Conservation (phyloP, 2,888 invertebrate species). For the Caenorhabditis panamensis region DNA sequence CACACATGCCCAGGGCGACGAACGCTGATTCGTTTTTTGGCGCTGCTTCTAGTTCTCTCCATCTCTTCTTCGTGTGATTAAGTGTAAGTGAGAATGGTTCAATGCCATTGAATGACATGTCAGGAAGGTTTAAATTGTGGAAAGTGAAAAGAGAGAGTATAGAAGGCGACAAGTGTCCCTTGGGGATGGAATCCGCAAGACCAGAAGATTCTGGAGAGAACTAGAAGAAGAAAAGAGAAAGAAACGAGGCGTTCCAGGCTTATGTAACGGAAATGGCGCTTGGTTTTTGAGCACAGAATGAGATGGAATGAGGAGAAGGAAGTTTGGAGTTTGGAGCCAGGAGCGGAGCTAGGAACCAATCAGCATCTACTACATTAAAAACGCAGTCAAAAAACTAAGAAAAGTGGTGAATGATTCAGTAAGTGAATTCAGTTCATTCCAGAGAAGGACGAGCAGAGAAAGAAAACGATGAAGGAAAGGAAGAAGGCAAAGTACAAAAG, state of each 20-base stretch:
- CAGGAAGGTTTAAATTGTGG: slow-evolving; percentile 32
- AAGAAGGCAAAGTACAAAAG: slow-evolving; percentile 10
- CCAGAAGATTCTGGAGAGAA: slow-evolving; percentile 23
- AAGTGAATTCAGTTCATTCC: slow-evolving; percentile 56
- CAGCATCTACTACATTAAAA: slow-evolving; percentile 49
- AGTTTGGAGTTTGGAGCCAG: too few relatives aligned
- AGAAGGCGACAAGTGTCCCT: slow-evolving; percentile 47
- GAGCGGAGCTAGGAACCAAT: slow-evolving; percentile 25
- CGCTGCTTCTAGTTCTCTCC: too few relatives aligned
- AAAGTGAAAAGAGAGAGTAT: slow-evolving; percentile 23
- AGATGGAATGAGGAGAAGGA: slow-evolving; percentile 30
- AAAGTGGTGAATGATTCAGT: slow-evolving; percentile 55
- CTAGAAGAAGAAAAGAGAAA: not conserved
- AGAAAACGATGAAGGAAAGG: not conserved
- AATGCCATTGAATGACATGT: not conserved
- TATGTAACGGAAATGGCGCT: slow-evolving; percentile 40
- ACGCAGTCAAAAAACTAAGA: slow-evolving; percentile 32
- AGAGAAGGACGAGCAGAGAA: slow-evolving; percentile 15
- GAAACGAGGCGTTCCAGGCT: slow-evolving; percentile 32
- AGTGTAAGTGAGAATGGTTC: slow-evolving; percentile 4
- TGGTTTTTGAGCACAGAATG: slow-evolving; percentile 23
- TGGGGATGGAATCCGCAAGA: slow-evolving; percentile 33
- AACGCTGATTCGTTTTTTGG: slow-evolving; percentile 40
- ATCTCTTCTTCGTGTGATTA: slow-evolving; percentile 34
- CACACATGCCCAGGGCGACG: not conserved